Evolutionary conservation across 2,888 invertebrate genomes (phyloP), one percentile per base, ranked within the genome.

Genomic region (Eilema sororculum): DNA sequence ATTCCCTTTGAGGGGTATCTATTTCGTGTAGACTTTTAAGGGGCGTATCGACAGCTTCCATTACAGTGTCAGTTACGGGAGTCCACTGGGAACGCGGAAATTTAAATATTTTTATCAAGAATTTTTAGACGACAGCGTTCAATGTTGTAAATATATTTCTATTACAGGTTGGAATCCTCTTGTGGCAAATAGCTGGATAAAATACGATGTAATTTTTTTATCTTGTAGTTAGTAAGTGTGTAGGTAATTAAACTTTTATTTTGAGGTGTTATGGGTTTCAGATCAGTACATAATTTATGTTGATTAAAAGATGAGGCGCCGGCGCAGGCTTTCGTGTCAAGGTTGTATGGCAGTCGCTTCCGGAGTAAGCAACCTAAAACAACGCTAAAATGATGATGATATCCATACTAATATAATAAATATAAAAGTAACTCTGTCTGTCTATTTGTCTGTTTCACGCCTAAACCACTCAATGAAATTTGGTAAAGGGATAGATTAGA

Each of bases 1-100:
- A 66, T 76, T 79, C 78, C 79, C 85, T 80, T 77, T 69, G 82
- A 78, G 85, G 75, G 74, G 77, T 84, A 84, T 85, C 81, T 74
- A 72, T 75, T 86, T 81, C 72, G 76, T 74, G 58, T 73, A 69
- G 52, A 72, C 60, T 76, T 76, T 71, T 72, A 71, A 76, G 79
- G 78, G 73, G 73, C 52, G 52, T 62, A 60, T 72, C 70, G 73
- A 74, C 71, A 69, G 78, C 72, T 22, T 80, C 78, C 79, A 84
- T 85, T 84, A 83, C 78, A 76, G 82, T 79, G 78, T 83, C 80
- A 72, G 75, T 84, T 81, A 80, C 82, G 46, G 4, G 24, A 59
- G 67, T 68, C 82, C 66, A 24, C 33, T 22, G 76, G 79, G 85
- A 78, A 37, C 16, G 41, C n/a, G 66, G 28, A 68, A 82, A 77